Percentiles rank a stretch among this genome's conserved stretches.
phyloP scores from a whole-genome alignment of 1,140 invertebrate genomes.

The Pachypeltis micranthus region DNA sequence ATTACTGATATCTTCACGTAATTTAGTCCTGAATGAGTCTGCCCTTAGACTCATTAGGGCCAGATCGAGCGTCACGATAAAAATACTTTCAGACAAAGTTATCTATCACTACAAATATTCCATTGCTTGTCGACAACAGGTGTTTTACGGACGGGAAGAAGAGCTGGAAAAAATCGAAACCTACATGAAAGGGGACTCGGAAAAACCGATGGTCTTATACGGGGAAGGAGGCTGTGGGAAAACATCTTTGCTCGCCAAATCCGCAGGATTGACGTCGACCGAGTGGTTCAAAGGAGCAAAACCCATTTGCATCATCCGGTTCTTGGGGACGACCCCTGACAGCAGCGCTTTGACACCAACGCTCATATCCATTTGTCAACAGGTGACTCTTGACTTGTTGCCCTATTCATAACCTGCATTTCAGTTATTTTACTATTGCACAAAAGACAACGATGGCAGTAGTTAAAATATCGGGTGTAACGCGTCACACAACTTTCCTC shows the following conservation, averaged over 20 bases:
- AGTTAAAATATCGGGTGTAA: too few relatives aligned
- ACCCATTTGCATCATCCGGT: conserved; percentile 80
- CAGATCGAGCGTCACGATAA: too few relatives aligned
- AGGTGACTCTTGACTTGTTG: too few relatives aligned
- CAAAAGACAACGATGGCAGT: too few relatives aligned
- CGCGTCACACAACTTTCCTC: too few relatives aligned
- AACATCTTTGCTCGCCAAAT: conserved; percentile 88
- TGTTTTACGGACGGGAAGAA: conserved; percentile 88
- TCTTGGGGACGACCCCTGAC: conserved; percentile 93
- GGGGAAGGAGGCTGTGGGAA: conserved; percentile 96
- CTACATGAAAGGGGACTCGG: conserved; percentile 74
- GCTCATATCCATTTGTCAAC: conserved; percentile 88
- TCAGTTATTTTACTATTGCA: too few relatives aligned
- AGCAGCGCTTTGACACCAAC: conserved; percentile 88
- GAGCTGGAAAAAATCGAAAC: conserved; percentile 67
- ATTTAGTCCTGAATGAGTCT: too few relatives aligned
- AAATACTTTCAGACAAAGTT: too few relatives aligned
- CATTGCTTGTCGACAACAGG: conserved; percentile 43
- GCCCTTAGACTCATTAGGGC: too few relatives aligned
- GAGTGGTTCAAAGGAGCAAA: conserved; percentile 60
- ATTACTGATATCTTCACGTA: too few relatives aligned
- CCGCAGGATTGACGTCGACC: conserved; percentile 60
- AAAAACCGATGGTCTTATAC: conserved; percentile 85
- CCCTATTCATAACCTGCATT: too few relatives aligned
- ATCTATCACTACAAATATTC: too few relatives aligned